phyloP scores from a whole-genome alignment of 2,797 vertebrate species.

The Sebastolobus alascanus region DNA sequence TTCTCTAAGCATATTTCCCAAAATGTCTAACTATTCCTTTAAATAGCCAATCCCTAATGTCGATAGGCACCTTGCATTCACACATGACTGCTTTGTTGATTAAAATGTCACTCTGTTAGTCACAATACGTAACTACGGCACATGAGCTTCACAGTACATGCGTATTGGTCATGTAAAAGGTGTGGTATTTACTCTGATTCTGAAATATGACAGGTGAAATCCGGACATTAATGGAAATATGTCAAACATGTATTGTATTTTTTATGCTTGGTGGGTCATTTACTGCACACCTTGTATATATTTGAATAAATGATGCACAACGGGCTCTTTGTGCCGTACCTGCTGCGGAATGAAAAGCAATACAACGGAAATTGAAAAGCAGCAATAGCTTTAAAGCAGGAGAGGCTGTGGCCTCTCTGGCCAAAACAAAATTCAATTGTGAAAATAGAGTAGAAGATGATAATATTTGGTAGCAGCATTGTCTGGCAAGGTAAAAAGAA shows the following conservation, averaged over 20 bases:
- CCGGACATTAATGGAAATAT: background rate
- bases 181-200: background rate
- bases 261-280: slow-evolving; percentile 16
- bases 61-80: background rate
- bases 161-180: background rate
- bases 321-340: background rate
- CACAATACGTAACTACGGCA: slow-evolving; percentile 3
- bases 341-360: slow-evolving; percentile 55
- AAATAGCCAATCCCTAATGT: background rate
- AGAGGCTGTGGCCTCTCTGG: slow-evolving; percentile 41
- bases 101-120: slow-evolving; percentile 12
- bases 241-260: background rate
- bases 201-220: background rate
- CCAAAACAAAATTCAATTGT: slow-evolving; percentile 64
- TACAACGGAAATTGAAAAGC: slow-evolving; percentile 64
- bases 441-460: slow-evolving; percentile 65
- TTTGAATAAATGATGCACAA: slow-evolving; percentile 53
- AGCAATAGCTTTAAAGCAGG: slow-evolving; percentile 50
- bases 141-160: slow-evolving; percentile 1
- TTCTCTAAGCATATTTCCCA: background rate
- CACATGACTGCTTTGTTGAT: slow-evolving; percentile 1
- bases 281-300: background rate
- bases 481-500: slow-evolving; percentile 39
- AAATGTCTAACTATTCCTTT: background rate
- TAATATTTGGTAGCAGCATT: slow-evolving; percentile 60